Base-by-base conservation (phyloP, 2,888 invertebrate genomes). In the Rhagonycha fulva region DNA sequence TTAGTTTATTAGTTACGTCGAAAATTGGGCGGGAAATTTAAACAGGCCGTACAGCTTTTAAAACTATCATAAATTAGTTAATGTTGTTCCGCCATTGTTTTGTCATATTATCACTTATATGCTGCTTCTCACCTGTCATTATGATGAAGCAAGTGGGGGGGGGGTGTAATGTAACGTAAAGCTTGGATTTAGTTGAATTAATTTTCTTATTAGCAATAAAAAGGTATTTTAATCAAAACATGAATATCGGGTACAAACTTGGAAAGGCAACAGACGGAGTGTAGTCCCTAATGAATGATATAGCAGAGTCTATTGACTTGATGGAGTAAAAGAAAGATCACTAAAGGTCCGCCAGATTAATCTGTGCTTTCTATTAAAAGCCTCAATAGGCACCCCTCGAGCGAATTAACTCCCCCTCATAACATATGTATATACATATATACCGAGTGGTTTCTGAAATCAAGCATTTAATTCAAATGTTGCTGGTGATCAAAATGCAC, bases 311-410 rank as follows among this genome's bases (percentile, higher is more conserved):
- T 78, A 76, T 76, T 76, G 78, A 76, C 66, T 61, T 73, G 73
- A 63, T 76, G 84, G 81, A 83, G 83, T 84, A 84, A 86, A 86
- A 86, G 86, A 86, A 86, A 86, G 86, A 85, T 86, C 86, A 85
- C 84, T 84, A 83, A 84, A 85, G 84, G 86, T 84, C 84, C 83
- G 82, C 83, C 84, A 83, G 86, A 87, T 87, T 87, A 87, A 87
- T 87, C 86, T 86, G 84, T 85, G 86, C 86, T 85, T 84, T 84
- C 85, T 86, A 87, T 87, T 87, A 87, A 86, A 85, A 85, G 86
- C 86, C 84, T 84, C 85, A 85, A 85, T 85, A 83, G 85, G 83
- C 86, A 85, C 84, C 85, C 85, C 85, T 84, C 83, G 79, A 81
- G 77, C 78, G 81, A 83, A 82, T 83, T 82, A 84, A 84, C 79